These are phyloP conservation scores for Pachliopta kotzebuea DNA, from an alignment of 2,888 invertebrate species.

Conservation along the genomic window DNA sequence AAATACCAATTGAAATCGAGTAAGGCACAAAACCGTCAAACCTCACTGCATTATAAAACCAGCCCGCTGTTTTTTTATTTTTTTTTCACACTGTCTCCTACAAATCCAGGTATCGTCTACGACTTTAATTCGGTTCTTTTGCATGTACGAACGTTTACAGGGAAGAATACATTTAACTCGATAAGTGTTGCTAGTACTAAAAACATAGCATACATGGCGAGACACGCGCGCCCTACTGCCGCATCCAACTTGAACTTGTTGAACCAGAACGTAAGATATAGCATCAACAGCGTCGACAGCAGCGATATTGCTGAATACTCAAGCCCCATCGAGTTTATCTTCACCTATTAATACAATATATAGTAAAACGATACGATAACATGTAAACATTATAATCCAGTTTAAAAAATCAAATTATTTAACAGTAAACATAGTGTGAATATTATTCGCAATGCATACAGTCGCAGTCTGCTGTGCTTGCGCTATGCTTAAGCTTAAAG, in stretches of 20 bases:
- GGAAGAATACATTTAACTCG: conserved; percentile 96
- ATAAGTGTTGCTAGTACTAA: conserved; percentile 93
- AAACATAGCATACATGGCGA: conserved; percentile 93
- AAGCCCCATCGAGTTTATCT: conserved; percentile 94
- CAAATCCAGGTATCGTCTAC: conserved; percentile 39
- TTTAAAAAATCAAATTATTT: not conserved
- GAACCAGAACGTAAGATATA: conserved; percentile 91
- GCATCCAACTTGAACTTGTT: conserved; percentile 94
- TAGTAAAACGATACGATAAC: conserved; percentile 30
- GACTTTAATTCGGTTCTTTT: conserved; percentile 76
- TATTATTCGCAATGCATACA: conserved; percentile 29
- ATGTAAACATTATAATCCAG: not conserved
- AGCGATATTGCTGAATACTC: conserved; percentile 95
- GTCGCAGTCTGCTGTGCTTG: conserved; percentile 31
- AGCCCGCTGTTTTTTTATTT: not conserved
- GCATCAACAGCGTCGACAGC: conserved; percentile 90
- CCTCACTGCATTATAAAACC: conserved; percentile 7
- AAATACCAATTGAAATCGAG: conserved; percentile 7
- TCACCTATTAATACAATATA: conserved; percentile 77
- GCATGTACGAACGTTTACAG: conserved; percentile 93
- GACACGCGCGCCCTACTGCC: conserved; percentile 90
- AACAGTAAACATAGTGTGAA: not conserved
- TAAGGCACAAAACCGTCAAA: conserved; percentile 14
- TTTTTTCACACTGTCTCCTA: conserved; percentile 27
- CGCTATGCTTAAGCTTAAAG: conserved; percentile 28